Evolutionary conservation across 2,888 invertebrate genomes (phyloP).

Genomic region (Drosophila acutilabella): DNA sequence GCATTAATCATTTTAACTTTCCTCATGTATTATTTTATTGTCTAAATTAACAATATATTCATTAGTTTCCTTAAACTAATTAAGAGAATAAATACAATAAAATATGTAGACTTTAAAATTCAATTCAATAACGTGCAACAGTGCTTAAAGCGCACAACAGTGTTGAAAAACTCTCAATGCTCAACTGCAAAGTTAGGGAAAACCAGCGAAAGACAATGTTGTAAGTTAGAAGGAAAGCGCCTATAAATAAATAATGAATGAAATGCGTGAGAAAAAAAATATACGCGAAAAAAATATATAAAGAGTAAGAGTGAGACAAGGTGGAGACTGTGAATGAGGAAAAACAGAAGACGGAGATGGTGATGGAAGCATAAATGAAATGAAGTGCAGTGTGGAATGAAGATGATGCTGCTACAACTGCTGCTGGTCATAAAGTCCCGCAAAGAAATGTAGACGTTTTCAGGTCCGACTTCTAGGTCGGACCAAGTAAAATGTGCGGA

Average conservation of each 20-base stretch:
- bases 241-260: conserved; percentile 69
- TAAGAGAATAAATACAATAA: too few relatives aligned
- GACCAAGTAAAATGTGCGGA: conserved; percentile 62
- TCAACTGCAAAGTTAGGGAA: conserved; percentile 24
- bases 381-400: conserved; percentile 51
- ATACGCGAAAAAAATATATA: not conserved
- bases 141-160: not conserved
- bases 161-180: not conserved
- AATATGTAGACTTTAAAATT: too few relatives aligned
- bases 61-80: too few relatives aligned
- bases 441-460: conserved; percentile 59
- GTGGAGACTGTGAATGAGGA: not conserved
- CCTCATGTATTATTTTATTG: too few relatives aligned
- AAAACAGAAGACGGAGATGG: not conserved
- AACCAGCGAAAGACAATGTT: conserved; percentile 12
- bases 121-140: not conserved
- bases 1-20: too few relatives aligned
- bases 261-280: conserved; percentile 38
- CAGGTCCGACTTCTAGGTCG: conserved; percentile 36
- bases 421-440: conserved; percentile 47
- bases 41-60: too few relatives aligned
- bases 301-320: not conserved
- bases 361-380: conserved; percentile 40
- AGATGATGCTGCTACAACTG: conserved; percentile 32
- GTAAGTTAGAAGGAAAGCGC: conserved; percentile 36